phyloP scores from a whole-genome alignment of 2,113 vertebrate genomes.

The Strigops habroptila region DNA sequence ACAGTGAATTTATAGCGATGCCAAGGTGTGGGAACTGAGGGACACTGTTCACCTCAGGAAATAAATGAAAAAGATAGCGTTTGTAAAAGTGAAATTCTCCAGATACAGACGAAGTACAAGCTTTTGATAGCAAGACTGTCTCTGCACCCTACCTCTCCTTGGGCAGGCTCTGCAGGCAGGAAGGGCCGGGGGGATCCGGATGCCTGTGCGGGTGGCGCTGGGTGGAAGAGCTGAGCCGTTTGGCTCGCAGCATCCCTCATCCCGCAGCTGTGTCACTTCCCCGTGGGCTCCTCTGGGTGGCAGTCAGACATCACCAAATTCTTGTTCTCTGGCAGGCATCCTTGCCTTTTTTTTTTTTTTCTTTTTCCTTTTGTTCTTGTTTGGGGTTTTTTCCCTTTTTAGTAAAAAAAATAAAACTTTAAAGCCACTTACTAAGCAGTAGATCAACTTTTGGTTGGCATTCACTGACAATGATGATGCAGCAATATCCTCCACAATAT shows the following conservation, averaged over 20 bases:
- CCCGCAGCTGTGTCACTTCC: not conserved
- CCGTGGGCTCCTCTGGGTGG: not conserved
- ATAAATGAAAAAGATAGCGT: not conserved
- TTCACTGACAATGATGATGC: not conserved
- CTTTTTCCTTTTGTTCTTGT: not conserved
- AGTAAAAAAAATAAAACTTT: not conserved
- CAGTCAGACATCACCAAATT: not conserved
- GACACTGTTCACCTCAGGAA: not conserved
- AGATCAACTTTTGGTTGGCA: not conserved
- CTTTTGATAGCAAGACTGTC: not conserved
- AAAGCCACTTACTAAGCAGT: not conserved
- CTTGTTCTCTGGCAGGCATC: fast-evolving
- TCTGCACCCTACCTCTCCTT: fast-evolving
- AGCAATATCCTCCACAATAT: not conserved
- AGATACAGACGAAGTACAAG: not conserved
- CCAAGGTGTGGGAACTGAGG: not conserved
- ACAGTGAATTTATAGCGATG: not conserved
- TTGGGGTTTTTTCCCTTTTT: not conserved
- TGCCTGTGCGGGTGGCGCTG: too few relatives aligned
- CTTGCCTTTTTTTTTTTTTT: too few relatives aligned
- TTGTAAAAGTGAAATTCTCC: not conserved
- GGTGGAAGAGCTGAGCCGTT: not conserved
- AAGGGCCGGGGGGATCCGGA: fast-evolving
- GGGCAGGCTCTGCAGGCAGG: fast-evolving
- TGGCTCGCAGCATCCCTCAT: not conserved